Base-by-base conservation (phyloP, 2,113 vertebrate species). In the Sapajus apella region DNA sequence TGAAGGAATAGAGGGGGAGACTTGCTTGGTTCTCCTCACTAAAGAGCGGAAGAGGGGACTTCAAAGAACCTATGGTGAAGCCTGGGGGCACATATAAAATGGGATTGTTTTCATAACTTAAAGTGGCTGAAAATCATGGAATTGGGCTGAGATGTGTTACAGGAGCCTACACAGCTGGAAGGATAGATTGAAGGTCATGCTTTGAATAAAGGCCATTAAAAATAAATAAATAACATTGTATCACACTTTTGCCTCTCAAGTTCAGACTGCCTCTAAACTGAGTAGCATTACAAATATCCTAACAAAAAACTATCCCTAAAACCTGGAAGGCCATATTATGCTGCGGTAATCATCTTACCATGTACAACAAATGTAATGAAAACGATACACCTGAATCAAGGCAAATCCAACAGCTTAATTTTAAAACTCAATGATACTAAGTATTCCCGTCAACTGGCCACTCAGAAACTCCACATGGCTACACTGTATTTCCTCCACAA, bases 401-500 rank as follows among this genome's bases (percentile, higher is more conserved):
- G 27, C 56, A 75, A 43, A 16, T 37, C 11, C 52, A 43, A 32
- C 30, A 32, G 0, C 45, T 40, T 37, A 3, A 17, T 6, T 61
- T 4, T 61, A 70, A 56, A 25, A 32, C 35, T 58, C 55, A 11
- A 45, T n/a, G 37, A 77, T 32, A 32, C 45, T 5, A 20, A 2
- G 30, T 18, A 47, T 47, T 50, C 4, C 27, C 4, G 8, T 50
- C 45, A 35, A 20, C 17, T 20, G 8, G 9, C 20, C 17, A 35
- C 12, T 20, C 1, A 12, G 14, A 79, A 35, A 50, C 45, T 35
- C 14, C 8, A 30, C 2, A 8, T 77, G 32, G 13, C 45, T 45
- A 43, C 8, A 0, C 20, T 14, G 1, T 1, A 0, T 3, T 30
- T 8, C 45, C 17, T 21, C 56, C 17, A 9, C 6, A 0, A 0